These are phyloP conservation scores for Amyelois transitella DNA, from an alignment of 1,140 invertebrate genomes.

Conservation along the genomic window DNA sequence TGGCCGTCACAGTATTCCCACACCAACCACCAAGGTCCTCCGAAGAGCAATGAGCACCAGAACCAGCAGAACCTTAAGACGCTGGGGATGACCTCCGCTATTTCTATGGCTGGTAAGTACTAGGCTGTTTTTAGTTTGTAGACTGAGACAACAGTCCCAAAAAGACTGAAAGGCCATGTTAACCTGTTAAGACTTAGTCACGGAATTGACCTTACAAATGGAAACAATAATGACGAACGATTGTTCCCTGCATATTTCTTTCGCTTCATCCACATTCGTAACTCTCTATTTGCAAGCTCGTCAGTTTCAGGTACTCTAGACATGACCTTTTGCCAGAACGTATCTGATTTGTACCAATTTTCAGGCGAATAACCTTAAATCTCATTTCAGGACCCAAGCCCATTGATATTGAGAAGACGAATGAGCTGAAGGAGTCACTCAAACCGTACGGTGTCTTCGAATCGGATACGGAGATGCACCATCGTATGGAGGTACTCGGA, in stretches of 20 bases:
- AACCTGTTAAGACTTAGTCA: too few relatives aligned
- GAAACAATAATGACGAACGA: too few relatives aligned
- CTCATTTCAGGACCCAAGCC: constrained; percentile 83
- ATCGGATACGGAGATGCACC: constrained; percentile 91
- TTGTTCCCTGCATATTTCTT: too few relatives aligned
- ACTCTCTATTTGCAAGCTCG: too few relatives aligned
- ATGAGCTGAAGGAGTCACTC: constrained; percentile 87
- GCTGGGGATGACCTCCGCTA: constrained; percentile 94
- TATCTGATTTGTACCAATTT: neutral
- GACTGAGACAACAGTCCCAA: too few relatives aligned
- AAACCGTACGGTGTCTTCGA: constrained; percentile 95
- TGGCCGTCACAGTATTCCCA: constrained; percentile 70
- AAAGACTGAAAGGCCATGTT: too few relatives aligned
- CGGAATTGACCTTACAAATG: neutral
- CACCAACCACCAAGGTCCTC: constrained; percentile 40
- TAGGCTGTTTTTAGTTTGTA: constrained; percentile 1
- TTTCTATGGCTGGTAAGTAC: constrained; percentile 82
- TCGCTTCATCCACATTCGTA: too few relatives aligned
- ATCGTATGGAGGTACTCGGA: constrained; percentile 87
- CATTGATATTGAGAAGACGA: constrained; percentile 87
- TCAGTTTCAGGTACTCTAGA: too few relatives aligned
- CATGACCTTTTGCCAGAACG: too few relatives aligned
- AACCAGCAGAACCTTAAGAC: constrained; percentile 66
- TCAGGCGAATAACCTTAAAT: too few relatives aligned
- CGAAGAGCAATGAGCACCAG: constrained; percentile 56